A percentile compares a stretch with the other conserved stretches of the same genome.
Conservation (phyloP, 2,113 vertebrate species). For the Prolemur simus region DNA sequence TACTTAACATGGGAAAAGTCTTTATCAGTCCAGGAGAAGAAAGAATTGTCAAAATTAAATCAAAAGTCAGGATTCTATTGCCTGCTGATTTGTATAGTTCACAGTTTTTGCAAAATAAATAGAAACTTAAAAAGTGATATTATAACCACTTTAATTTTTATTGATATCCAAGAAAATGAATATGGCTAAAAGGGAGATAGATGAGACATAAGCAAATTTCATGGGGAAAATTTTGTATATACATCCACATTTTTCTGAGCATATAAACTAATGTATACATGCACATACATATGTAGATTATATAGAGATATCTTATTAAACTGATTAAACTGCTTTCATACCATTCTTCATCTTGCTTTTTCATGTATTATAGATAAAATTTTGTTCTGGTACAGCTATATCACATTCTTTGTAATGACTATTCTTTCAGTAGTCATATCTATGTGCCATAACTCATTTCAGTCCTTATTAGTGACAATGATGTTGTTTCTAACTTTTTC, state of each 20-base stretch:
- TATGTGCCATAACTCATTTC: background rate
- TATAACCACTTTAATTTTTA: background rate
- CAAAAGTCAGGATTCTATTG: background rate
- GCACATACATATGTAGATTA: background rate
- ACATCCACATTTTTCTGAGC: background rate
- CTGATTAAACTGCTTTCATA: background rate
- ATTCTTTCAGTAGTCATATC: background rate
- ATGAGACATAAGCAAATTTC: background rate
- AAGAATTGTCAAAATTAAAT: conserved; percentile 63
- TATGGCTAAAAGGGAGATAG: background rate
- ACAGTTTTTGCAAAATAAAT: background rate
- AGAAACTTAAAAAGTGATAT: background rate
- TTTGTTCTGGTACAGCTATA: background rate
- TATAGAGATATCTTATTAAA: background rate
- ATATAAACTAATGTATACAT: background rate
- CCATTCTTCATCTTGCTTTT: background rate
- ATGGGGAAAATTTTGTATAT: background rate
- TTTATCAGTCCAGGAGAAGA: conserved; percentile 56
- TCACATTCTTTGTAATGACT: background rate
- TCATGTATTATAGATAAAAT: background rate
- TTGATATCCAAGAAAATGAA: background rate
- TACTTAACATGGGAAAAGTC: conserved; percentile 74
- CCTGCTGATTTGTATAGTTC: background rate
- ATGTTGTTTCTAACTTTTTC: background rate
- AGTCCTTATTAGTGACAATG: background rate